Base-by-base conservation (phyloP, 2,797 vertebrate species). In the Esox masquinongy region DNA sequence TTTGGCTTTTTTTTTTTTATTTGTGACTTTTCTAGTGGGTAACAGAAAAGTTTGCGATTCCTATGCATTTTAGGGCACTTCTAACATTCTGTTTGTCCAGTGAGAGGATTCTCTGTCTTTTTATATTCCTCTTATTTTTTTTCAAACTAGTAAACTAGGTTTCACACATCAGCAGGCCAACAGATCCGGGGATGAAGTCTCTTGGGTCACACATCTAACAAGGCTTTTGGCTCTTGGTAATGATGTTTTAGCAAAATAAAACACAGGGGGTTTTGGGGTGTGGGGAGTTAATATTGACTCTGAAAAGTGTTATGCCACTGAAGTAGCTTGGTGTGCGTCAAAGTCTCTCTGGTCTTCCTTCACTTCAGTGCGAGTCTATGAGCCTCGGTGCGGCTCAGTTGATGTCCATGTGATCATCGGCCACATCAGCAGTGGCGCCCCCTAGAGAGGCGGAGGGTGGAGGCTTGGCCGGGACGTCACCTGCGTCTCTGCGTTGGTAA, bases 321-420 rank as follows among this genome's bases (percentile, higher is more conserved):
- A 86, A 85, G 88, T 85, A 91, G 89, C 87, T 86, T 80, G 83
- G 77, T 68, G 75, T 81, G 79, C 77, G 83, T 86, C 82, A 85
- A n/a, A 87, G 85, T 89, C 87, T 91, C 88, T 87, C 80, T 83
- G 77, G 61, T 80, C 86, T 88, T 83, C 83, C 74, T 87, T 85
- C 82, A 72, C 84, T 15, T 64, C 66, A n/a, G 79, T 76, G 76
- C 74, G 36, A 39, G 82, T 91, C 84, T 79, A 74, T 82, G 51
- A 63, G 67, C 68, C 14, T 61, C 68, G n/a, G 78, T 75, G 77
- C 74, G 83, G 74, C 84, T 95, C 90, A 95, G 87, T 95, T 95
- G 89, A 93, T 95, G 89, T 95, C 95, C 95, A 95, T 95, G 90
- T 91, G 91, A 86, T 95, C 94, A 0, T 95, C 94, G 9, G 75